Base-by-base conservation (phyloP, 2,113 vertebrate genomes). In the Scomber scombrus region DNA sequence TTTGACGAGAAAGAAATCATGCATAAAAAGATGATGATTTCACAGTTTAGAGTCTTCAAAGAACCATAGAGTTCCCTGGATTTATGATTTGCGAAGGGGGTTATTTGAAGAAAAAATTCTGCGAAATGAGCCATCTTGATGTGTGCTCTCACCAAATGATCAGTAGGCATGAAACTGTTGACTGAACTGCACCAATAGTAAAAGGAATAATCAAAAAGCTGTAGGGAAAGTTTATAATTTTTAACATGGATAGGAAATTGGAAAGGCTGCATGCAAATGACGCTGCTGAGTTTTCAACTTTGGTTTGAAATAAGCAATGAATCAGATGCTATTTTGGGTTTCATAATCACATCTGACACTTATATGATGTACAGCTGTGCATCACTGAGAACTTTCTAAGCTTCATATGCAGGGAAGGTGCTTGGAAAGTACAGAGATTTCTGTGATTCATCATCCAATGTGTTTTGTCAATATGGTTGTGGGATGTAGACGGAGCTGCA, bases 1-100 rank as follows among this genome's bases (percentile, higher is more conserved):
- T 65, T 71, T 29, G 46, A 87, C 29, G 12, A 49, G 43, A 67
- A 58, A 49, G 3, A 67, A 61, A 49, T n/a, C 23, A 16, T 11
- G 54, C 63, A 70, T 58, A 50, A 86, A 79, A 75, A 80, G 85
- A 65, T 75, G 61, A 75, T 69, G 62, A 88, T 86, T 88, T 86
- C 64, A 81, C 73, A 82, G 51, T 79, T 84, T 77, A 61, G 29
- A 65, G 73, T 73, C 70, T 83, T 86, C 75, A 85, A 82, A 85
- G 72, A 69, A 49, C 58, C 26, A 0, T 18, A 18, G 54, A 29
- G 14, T 77, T 80, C 49, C 63, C 29, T 43, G 60, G 47, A 62
- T 83, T 80, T 75, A 23, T 71, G 60, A 56, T 76, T 55, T 70
- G 43, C 60, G 75, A 26, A 73, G 29, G 45, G 11, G 63, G 54